phyloP scores from a whole-genome alignment of 1,140 invertebrate species.

The Brachionus rotundiformis region DNA sequence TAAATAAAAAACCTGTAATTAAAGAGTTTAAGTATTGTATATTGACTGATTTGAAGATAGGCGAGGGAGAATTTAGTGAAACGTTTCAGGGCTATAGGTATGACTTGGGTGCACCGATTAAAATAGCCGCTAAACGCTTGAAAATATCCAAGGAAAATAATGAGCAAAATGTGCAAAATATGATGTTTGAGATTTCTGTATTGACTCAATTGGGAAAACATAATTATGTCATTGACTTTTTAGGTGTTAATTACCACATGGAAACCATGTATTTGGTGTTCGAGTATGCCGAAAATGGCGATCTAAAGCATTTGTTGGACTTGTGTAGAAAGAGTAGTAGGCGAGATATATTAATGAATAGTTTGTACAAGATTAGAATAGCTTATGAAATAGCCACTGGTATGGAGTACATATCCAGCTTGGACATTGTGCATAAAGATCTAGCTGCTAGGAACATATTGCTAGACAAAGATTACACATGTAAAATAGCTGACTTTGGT shows the following conservation, averaged over 20 bases:
- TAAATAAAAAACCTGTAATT: neutral
- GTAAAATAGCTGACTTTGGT: slow-evolving; percentile 83
- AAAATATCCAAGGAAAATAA: slow-evolving; percentile 32
- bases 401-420: slow-evolving; percentile 46
- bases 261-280: slow-evolving; percentile 33
- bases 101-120: slow-evolving; percentile 43
- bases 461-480: slow-evolving; percentile 66
- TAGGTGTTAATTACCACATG: slow-evolving; percentile 3
- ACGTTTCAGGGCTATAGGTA: slow-evolving; percentile 47
- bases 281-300: slow-evolving; percentile 39
- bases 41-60: slow-evolving; percentile 51
- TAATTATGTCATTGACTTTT: slow-evolving; percentile 38
- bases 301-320: slow-evolving; percentile 27
- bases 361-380: slow-evolving; percentile 38
- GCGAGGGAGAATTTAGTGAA: slow-evolving; percentile 47
- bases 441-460: slow-evolving; percentile 81
- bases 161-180: slow-evolving; percentile 33
- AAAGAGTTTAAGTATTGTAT: slow-evolving; percentile 48
- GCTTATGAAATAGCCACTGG: slow-evolving; percentile 84
- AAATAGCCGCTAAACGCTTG: slow-evolving; percentile 49
- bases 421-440: slow-evolving; percentile 72
- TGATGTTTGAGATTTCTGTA: slow-evolving; percentile 25
- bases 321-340: slow-evolving; percentile 23
- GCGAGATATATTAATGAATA: slow-evolving; percentile 1
- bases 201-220: slow-evolving; percentile 1